These are phyloP conservation scores for Catharus minimus DNA, from an alignment of 2,113 vertebrate genomes.

Conservation along the genomic window DNA sequence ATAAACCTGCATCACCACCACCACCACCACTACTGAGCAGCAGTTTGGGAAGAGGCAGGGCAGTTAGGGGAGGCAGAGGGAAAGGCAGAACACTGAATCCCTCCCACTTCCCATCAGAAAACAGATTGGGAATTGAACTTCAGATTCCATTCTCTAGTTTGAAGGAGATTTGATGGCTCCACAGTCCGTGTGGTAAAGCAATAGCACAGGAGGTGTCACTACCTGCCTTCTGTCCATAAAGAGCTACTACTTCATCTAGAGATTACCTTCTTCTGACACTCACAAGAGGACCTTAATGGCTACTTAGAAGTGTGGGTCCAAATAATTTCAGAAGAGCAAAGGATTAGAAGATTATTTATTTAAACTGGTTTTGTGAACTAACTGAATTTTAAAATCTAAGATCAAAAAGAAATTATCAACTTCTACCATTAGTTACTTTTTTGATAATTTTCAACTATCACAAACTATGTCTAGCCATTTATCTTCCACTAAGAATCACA, in stretches of 20 bases:
- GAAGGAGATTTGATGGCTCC: neutral
- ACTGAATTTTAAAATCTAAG: neutral
- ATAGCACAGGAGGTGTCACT: neutral
- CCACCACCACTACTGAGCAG: neutral
- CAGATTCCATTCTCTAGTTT: neutral
- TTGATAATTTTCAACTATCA: neutral
- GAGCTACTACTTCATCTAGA: neutral
- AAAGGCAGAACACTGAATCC: neutral
- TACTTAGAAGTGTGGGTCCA: neutral
- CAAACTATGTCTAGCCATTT: neutral
- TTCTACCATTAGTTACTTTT: neutral
- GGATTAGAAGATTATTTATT: neutral
- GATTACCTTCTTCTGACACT: neutral
- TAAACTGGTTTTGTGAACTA: neutral
- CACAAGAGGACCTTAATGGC: neutral
- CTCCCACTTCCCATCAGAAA: neutral
- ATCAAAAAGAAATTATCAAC: neutral
- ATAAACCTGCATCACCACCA: neutral
- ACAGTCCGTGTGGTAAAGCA: neutral
- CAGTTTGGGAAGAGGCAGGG: neutral
- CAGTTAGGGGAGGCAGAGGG: too few relatives aligned
- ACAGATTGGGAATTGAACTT: neutral
- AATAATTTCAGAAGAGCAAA: neutral
- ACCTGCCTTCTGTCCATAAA: neutral
- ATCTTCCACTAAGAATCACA: neutral